These are phyloP conservation scores for Dicrostonyx torquatus DNA, from an alignment of 2,797 vertebrate species.

Conservation along the genomic window DNA sequence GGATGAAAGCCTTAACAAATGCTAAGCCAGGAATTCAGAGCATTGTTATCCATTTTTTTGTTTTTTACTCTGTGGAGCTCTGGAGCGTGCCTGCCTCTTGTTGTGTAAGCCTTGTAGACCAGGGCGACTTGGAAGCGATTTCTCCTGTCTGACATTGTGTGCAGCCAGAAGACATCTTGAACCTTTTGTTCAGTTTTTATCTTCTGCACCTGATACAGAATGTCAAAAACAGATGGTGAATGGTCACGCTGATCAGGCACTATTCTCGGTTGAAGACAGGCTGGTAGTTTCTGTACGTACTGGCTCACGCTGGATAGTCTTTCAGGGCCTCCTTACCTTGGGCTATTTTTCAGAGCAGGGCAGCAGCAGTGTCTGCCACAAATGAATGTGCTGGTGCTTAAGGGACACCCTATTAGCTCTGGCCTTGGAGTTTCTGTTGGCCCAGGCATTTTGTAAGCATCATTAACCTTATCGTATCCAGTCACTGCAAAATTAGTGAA, in stretches of 20 bases:
- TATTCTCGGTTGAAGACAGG: background rate
- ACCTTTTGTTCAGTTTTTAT: background rate
- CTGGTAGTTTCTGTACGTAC: background rate
- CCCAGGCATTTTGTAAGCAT: conserved; percentile 13
- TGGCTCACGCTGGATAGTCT: background rate
- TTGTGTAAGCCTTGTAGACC: background rate
- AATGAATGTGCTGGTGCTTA: background rate
- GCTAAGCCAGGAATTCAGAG: background rate
- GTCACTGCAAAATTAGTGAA: conserved; percentile 46
- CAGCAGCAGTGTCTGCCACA: background rate
- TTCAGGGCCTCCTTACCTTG: background rate
- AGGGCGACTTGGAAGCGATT: background rate
- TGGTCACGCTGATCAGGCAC: background rate
- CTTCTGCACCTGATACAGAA: background rate
- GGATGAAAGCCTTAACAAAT: background rate
- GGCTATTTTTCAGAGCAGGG: background rate
- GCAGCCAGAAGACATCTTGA: background rate
- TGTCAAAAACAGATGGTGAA: background rate
- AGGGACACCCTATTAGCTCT: conserved; percentile 5
- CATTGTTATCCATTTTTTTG: background rate
- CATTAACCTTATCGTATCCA: conserved; percentile 59
- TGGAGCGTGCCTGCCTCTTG: background rate
- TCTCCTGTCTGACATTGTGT: background rate
- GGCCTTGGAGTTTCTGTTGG: conserved; percentile 45
- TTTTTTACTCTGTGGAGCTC: background rate